Evolutionary conservation across 2,797 vertebrate genomes (phyloP), one percentile per base, ranked within the genome.

Genomic region (Cephalopachus bancanus): DNA sequence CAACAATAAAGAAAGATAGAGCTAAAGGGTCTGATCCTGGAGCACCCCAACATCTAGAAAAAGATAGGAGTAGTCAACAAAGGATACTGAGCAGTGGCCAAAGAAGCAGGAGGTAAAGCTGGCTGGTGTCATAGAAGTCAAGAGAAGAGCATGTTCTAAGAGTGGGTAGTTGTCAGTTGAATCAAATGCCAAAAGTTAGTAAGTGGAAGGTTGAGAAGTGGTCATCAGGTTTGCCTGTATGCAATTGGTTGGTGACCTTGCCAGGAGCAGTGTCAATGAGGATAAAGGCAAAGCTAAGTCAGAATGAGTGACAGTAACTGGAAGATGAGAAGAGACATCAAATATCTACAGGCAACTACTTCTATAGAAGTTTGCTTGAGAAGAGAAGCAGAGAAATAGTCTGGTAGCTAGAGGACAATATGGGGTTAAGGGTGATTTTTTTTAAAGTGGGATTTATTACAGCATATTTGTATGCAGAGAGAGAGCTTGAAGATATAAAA

Each of bases 321-420:
- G 22, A 57, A 94, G 22, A 74, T 9, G 28, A 67, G 33, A 85
- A 60, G 59, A 80, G 20, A 62, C n/a, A 95, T 60, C 19, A 44
- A 15, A 28, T 28, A 53, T n/a, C 30, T 79, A 64, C 8, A 53
- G 30, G 59, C 30, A 92, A 83, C 9, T 80, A 44, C 44, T 16
- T 74, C 59, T 5, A 3, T 86, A 69, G 19, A 75, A 20, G 44
- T 62, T 91, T 67, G 65, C 33, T 49, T 69, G 64, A 83, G 75
- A 55, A 83, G 55, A 83, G 84, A 37, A 57, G 60, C 79, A 93
- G 59, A 95, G 67, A 72, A 72, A 84, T 15, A 83, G 26, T 10
- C 33, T 37, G 22, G 30, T 67, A 83, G 15, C 30, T 67, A 33
- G 7, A 16, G 14, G 24, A 69, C 12, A 79, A 67, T 10, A 33